Evolutionary conservation across 2,113 vertebrate genomes (phyloP).

Genomic region (Panthera uncia): DNA sequence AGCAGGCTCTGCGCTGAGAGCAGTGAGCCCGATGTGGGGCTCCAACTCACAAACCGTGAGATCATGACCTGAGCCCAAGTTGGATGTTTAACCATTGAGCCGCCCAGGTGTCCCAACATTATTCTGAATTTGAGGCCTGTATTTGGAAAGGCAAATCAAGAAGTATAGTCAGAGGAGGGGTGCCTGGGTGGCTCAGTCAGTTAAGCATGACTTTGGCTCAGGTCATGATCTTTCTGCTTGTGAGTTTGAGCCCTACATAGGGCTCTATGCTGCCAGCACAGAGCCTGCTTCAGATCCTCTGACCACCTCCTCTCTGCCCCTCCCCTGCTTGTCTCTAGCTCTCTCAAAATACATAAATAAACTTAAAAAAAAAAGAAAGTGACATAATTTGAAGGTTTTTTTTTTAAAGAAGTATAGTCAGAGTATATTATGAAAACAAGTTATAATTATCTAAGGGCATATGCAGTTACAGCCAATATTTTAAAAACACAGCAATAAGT

Average conservation of each 20-base stretch:
- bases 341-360: neutral
- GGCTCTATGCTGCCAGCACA: neutral
- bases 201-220: neutral
- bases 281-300: neutral
- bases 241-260: neutral
- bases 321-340: neutral
- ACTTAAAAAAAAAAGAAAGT: neutral
- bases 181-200: neutral
- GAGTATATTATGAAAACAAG: neutral
- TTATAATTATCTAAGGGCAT: neutral
- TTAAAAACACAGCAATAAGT: neutral
- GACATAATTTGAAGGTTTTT: too few species aligned
- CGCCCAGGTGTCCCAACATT: neutral
- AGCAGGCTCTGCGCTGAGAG: too few species aligned
- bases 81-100: too few species aligned
- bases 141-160: neutral
- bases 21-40: too few species aligned
- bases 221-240: neutral
- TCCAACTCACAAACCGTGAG: too few species aligned
- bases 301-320: neutral
- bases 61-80: too few species aligned
- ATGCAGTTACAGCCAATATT: neutral
- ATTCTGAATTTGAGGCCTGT: neutral
- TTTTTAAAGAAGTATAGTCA: neutral
- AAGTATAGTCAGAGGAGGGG: neutral